phyloP scores from a whole-genome alignment of 1,140 invertebrate genomes.

The Artemia franciscana region DNA sequence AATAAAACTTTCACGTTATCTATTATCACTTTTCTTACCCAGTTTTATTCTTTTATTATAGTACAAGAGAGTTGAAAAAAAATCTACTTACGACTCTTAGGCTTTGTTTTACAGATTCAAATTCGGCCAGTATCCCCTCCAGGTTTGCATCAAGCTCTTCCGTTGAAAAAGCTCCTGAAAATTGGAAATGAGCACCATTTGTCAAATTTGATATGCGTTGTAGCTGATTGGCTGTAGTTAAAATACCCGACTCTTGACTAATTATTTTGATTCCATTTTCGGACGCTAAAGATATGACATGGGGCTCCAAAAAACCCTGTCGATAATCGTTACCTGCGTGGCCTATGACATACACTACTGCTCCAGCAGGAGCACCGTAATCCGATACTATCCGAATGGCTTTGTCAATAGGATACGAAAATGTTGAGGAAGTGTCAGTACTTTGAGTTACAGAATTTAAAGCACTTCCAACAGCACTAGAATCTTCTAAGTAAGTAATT shows the following conservation, averaged over 20 bases:
- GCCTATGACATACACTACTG: not conserved
- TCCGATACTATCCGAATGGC: not conserved
- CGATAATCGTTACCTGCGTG: not conserved
- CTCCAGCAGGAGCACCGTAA: not conserved
- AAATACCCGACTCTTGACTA: not conserved
- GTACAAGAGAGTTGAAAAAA: too few relatives aligned
- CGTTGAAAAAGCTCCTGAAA: too few relatives aligned
- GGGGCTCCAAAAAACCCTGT: not conserved
- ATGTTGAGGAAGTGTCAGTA: not conserved
- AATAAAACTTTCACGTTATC: too few relatives aligned
- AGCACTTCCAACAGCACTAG: not conserved
- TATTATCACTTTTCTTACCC: too few relatives aligned
- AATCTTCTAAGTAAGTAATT: not conserved
- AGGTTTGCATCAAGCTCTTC: too few relatives aligned
- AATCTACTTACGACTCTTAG: too few relatives aligned
- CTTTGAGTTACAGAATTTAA: not conserved
- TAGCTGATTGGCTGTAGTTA: not conserved
- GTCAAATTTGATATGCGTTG: not conserved
- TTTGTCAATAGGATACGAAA: not conserved
- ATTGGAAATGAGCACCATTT: not conserved
- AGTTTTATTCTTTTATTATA: too few relatives aligned
- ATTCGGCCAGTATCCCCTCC: too few relatives aligned
- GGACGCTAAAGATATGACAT: not conserved
- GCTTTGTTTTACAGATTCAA: too few relatives aligned
- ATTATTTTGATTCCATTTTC: not conserved